These are phyloP conservation scores for Trissolcus basalis DNA, from an alignment of 1,140 invertebrate genomes.

Conservation along the genomic window DNA sequence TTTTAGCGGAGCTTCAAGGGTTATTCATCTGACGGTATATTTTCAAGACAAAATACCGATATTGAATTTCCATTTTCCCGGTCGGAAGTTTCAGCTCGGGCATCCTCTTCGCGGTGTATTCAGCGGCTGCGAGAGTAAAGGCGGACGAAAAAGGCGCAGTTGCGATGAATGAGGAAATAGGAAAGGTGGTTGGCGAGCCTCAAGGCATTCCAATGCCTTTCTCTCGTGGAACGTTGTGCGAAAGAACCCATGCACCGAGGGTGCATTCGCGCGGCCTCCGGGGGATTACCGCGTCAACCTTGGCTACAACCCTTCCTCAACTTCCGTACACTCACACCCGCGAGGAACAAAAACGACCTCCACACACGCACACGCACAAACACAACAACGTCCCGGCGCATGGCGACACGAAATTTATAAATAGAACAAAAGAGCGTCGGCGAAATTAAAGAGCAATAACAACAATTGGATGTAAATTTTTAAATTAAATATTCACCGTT, in stretches of 20 bases:
- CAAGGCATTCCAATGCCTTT: constrained; percentile 68
- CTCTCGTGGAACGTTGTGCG: constrained; percentile 51
- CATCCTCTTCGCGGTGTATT: constrained; percentile 57
- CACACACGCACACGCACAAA: constrained; percentile 4
- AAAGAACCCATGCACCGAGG: constrained; percentile 57
- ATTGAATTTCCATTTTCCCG: constrained; percentile 69
- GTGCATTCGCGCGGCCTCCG: constrained; percentile 52
- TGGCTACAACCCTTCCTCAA: constrained; percentile 59
- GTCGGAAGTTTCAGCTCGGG: constrained; percentile 41
- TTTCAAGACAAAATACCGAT: constrained; percentile 64
- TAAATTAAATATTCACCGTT: too few species aligned
- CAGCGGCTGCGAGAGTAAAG: constrained; percentile 38
- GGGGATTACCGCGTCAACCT: constrained; percentile 58
- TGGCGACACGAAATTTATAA: too few species aligned
- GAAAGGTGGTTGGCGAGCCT: constrained; percentile 56
- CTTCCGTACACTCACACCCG: constrained; percentile 27
- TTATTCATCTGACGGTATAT: constrained; percentile 43
- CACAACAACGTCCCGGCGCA: not conserved
- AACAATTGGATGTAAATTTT: too few species aligned
- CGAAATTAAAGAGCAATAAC: too few species aligned
- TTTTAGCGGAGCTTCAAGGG: constrained; percentile 16
- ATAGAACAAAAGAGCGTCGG: too few species aligned
- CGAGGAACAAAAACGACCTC: constrained; percentile 25
- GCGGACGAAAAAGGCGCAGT: constrained; percentile 53
- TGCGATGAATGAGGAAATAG: constrained; percentile 57